These are phyloP conservation scores for Macrochelys suwanniensis DNA, from an alignment of 2,797 vertebrate species.

Conservation along the genomic window DNA sequence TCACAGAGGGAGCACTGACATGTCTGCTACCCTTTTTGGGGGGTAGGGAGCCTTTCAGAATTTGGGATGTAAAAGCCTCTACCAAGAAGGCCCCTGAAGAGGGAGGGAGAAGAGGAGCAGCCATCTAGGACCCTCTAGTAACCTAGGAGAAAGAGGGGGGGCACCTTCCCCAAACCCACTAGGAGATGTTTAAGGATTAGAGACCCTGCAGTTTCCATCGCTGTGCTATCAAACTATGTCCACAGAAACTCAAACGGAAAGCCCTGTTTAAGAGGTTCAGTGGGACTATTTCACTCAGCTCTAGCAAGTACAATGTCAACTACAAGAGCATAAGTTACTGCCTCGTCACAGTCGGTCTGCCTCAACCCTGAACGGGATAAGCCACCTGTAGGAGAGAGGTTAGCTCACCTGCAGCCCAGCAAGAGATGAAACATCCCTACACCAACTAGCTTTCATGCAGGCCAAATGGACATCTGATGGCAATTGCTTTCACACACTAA, in stretches of 20 bases:
- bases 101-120: no score
- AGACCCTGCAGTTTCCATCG: neutral
- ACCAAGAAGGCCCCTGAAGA: no score
- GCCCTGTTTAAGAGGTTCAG: neutral
- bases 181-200: neutral
- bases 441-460: neutral
- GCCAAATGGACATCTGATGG: neutral
- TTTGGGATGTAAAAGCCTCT: no score
- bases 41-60: neutral
- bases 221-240: neutral
- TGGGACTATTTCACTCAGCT: neutral
- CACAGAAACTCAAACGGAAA: neutral
- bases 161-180: neutral
- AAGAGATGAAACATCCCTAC: neutral
- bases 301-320: neutral
- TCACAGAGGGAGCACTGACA: neutral
- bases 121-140: no score
- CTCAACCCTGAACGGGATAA: neutral
- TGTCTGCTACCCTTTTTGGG: neutral
- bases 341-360: neutral
- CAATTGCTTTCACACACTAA: neutral
- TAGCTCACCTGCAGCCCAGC: neutral
- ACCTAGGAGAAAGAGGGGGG: neutral
- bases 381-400: neutral
- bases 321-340: no score